Evolutionary conservation across 2,797 vertebrate genomes (phyloP).

Genomic region (Rhynchonycteris naso): DNA sequence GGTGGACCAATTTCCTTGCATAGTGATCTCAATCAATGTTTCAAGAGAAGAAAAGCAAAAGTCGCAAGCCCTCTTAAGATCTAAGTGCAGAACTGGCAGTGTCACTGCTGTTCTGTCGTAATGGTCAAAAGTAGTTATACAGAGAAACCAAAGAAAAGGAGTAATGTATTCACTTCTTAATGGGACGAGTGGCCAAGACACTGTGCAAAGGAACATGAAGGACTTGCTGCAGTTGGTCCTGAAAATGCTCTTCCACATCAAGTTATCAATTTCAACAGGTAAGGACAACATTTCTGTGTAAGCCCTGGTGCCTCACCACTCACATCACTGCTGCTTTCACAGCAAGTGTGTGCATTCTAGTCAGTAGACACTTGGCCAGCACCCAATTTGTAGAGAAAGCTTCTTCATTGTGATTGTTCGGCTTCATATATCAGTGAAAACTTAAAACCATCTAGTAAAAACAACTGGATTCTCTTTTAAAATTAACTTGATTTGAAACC

Average conservation of each 20-base stretch:
- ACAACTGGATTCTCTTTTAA: conserved; percentile 62
- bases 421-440: conserved; percentile 35
- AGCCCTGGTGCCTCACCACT: neutral
- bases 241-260: neutral
- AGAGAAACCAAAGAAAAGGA: neutral
- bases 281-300: neutral
- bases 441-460: conserved; percentile 61
- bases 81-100: neutral
- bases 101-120: neutral
- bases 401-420: neutral
- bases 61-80: neutral
- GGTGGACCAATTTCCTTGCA: neutral
- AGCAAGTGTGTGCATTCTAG: neutral
- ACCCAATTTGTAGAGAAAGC: neutral
- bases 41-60: neutral
- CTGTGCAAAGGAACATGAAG: neutral
- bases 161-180: neutral
- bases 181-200: neutral
- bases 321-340: neutral
- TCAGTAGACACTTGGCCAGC: neutral
- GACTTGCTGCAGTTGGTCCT: neutral
- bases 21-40: neutral
- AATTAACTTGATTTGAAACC: conserved; percentile 71
- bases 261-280: neutral
- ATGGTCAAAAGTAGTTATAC: neutral